Conservation (phyloP, 1,140 invertebrate genomes). For the Macrobrachium rosenbergii region DNA sequence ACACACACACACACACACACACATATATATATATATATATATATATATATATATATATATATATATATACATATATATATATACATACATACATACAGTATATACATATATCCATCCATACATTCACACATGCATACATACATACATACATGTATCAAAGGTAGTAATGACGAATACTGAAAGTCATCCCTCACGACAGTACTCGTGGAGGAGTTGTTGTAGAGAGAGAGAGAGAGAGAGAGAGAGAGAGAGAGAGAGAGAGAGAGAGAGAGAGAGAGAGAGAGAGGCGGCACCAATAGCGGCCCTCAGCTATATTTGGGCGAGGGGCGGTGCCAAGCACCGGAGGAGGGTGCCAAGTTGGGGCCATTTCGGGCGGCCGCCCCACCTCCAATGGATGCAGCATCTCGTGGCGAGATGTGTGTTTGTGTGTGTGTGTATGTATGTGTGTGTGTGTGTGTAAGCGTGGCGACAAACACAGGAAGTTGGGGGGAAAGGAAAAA, state of each 20-base stretch:
- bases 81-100: conserved; percentile 1
- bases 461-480: not conserved
- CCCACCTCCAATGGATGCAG: not conserved
- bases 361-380: not conserved
- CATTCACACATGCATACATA: not conserved
- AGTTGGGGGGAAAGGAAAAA: not conserved
- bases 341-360: not conserved
- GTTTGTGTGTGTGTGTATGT: not conserved
- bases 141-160: not conserved
- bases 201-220: not conserved
- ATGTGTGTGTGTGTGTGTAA: too few relatives aligned
- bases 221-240: not conserved
- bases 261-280: not conserved
- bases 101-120: not conserved
- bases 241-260: not conserved
- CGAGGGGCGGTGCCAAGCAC: conserved; percentile 28
- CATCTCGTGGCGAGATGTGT: not conserved
- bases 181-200: not conserved
- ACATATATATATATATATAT: conserved; percentile 13
- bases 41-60: conserved; percentile 3
- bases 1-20: not conserved
- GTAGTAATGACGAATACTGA: too few relatives aligned
- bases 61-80: conserved; percentile 23
- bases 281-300: conserved; percentile 7
- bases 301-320: conserved; percentile 41